Conservation (phyloP, 35 echinoderm and acorn worm genomes). For the Lytechinus pictus region DNA sequence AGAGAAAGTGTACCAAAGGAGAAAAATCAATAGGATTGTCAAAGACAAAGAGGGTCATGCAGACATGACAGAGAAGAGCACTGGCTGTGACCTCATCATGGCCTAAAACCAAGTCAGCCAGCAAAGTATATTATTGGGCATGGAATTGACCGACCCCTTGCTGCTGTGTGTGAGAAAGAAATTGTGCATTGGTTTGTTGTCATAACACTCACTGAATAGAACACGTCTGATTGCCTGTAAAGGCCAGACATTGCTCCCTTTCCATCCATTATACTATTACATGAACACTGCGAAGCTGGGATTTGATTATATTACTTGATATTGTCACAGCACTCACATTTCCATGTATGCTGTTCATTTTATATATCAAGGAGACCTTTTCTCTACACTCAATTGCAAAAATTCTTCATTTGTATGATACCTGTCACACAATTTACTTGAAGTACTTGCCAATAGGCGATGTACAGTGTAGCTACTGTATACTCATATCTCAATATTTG, state of each 20-base stretch:
- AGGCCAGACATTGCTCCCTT: not conserved
- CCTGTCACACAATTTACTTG: not conserved
- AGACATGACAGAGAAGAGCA: not conserved
- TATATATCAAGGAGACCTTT: not conserved
- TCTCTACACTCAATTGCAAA: not conserved
- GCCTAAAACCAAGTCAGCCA: not conserved
- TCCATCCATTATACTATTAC: not conserved
- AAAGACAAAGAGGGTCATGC: not conserved
- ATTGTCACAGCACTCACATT: not conserved
- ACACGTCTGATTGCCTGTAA: constrained; percentile 31
- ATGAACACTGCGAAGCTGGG: not conserved
- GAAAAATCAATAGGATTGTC: not conserved
- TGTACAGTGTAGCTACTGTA: not conserved
- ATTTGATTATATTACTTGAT: constrained; percentile 7
- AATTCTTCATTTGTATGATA: not conserved
- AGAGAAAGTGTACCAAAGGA: not conserved
- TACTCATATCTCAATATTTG: not conserved
- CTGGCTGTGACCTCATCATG: not conserved
- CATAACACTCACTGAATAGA: not conserved
- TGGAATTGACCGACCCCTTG: not conserved
- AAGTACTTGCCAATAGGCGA: no score
- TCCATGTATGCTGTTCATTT: not conserved
- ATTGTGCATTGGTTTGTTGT: constrained; percentile 28
- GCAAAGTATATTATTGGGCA: not conserved
- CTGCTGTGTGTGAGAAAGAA: not conserved